Evolutionary conservation across 1,140 invertebrate species (phyloP), one percentile per base, ranked within the genome.

Genomic region (Heliothis virescens): DNA sequence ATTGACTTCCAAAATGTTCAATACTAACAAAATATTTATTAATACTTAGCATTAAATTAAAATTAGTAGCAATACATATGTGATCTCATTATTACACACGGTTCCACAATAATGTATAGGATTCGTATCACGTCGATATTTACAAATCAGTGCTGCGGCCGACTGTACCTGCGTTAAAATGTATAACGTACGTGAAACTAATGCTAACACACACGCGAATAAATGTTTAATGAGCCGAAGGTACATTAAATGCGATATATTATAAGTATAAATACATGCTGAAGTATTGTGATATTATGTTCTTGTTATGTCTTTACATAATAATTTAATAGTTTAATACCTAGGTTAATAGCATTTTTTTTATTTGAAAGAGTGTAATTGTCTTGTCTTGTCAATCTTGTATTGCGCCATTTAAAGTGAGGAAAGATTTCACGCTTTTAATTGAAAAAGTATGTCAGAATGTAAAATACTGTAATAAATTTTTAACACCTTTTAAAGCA

Each of bases 101-200:
- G 18, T 12, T 13, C 26, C 69, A 72, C 69, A 53, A 53, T 55
- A 71, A 55, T 52, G 50, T 55, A 57, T 52, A 10, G 52, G 55
- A 72, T 72, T 72, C 69, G 21, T 16, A 55, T 72, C 69, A 72
- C 69, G 69, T 72, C 52, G 65, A 18, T 69, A 53, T 69, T 69
- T 52, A 69, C 65, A 69, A 69, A 69, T 69, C 65, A 26, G 2
- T 11, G 18, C 65, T 18, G 21, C 26, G 65, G 3, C 65, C 48
- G 18, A 69, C 13, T 41, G 26, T 63, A 41, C 34, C 34, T 41
- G 34, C 34, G 34, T n/a, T 57, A 50, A 57, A 52, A 72, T 29
- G 50, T 71, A 53, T 69, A 52, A 47, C 12, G 69, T 16, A 72
- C 69, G 69, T 55, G 69, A 55, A 13, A 34, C 13, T 9, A 26